Percentiles rank a stretch among this genome's conserved stretches.
phyloP scores from a whole-genome alignment of 2,797 vertebrate species.

The Craterocephalus amniculus region DNA sequence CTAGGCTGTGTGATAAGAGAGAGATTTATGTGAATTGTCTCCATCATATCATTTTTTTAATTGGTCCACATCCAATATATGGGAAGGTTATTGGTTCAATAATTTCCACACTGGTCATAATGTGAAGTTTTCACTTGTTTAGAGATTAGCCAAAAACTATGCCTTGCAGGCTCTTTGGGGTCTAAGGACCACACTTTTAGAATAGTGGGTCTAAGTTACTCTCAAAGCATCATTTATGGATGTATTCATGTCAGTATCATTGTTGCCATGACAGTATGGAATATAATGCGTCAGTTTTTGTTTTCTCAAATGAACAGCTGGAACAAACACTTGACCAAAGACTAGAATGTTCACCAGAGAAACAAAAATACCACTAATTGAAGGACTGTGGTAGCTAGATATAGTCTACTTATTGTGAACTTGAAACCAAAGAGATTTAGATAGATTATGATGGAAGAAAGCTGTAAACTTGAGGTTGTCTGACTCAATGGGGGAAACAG shows the following conservation, averaged over 20 bases:
- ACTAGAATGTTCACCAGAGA: not conserved
- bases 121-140: too few relatives aligned
- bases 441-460: not conserved
- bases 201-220: not conserved
- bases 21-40: too few relatives aligned
- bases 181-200: too few relatives aligned
- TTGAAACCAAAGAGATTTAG: not conserved
- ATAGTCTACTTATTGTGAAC: not conserved
- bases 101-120: too few relatives aligned
- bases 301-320: not conserved
- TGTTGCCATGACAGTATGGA: not conserved
- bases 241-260: not conserved
- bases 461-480: slow-evolving; percentile 3
- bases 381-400: not conserved
- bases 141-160: too few relatives aligned
- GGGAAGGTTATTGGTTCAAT: too few relatives aligned
- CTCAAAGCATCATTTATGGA: not conserved
- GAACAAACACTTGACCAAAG: not conserved
- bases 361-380: not conserved
- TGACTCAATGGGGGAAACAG: slow-evolving; percentile 6
- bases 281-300: too few relatives aligned
- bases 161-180: too few relatives aligned
- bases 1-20: too few relatives aligned
- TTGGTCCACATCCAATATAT: too few relatives aligned
- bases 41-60: too few relatives aligned